Evolutionary conservation across 2,113 vertebrate species (phyloP).

Genomic region (Heterocephalus glaber): DNA sequence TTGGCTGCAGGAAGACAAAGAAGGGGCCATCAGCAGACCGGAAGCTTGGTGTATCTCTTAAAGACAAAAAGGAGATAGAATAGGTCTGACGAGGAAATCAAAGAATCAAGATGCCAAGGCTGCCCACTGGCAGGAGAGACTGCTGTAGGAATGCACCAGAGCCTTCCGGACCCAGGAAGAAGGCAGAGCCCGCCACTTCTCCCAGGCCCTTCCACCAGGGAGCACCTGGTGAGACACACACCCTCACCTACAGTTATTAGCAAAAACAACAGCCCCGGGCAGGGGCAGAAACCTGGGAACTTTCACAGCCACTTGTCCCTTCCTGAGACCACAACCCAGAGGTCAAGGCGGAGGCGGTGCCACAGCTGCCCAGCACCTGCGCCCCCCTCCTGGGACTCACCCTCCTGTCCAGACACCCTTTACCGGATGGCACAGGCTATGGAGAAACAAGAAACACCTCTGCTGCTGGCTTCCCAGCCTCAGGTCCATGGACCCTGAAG

Average conservation of each 20-base stretch:
- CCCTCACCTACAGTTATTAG: not conserved
- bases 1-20: not conserved
- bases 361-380: not conserved
- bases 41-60: not conserved
- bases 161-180: not conserved
- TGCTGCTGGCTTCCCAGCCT: not conserved
- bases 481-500: not conserved
- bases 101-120: not conserved
- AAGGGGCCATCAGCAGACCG: not conserved
- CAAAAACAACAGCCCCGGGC: not conserved
- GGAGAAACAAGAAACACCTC: not conserved
- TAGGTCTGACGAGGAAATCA: not conserved
- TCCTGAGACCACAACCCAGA: not conserved
- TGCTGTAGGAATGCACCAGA: too few relatives aligned
- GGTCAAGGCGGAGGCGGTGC: not conserved
- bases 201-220: fast-evolving
- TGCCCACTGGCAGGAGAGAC: not conserved
- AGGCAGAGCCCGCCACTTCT: fast-evolving
- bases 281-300: too few relatives aligned
- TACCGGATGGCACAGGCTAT: not conserved
- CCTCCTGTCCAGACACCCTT: too few relatives aligned
- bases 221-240: not conserved
- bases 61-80: not conserved
- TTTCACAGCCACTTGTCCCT: not conserved
- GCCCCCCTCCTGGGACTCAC: fast-evolving